A percentile compares a stretch with the other conserved stretches of the same genome.
Conservation (phyloP, 1,140 invertebrate genomes). For the Mycetomoellerius zeteki region DNA sequence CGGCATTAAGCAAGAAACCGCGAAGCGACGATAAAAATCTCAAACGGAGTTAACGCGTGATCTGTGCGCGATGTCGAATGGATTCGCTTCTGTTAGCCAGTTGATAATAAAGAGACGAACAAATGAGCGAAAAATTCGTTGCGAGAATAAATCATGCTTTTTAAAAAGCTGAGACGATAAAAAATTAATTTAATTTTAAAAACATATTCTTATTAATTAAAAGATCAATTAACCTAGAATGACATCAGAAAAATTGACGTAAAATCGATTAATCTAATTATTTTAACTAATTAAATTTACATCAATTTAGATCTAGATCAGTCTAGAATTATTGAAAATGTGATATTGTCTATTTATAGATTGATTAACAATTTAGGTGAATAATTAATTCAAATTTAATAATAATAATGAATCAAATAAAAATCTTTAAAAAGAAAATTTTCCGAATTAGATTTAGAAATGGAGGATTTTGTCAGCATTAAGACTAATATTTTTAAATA, state of each 20-base stretch:
- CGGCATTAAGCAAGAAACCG: constrained; percentile 58
- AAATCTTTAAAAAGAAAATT: not conserved
- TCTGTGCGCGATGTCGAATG: constrained; percentile 51
- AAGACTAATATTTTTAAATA: constrained; percentile 23
- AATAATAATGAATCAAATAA: not conserved
- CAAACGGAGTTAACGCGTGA: constrained; percentile 47
- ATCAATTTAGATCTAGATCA: too few species aligned
- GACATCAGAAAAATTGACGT: not conserved
- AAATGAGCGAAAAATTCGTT: not conserved
- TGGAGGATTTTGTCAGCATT: not conserved
- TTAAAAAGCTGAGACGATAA: not conserved
- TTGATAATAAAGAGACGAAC: constrained; percentile 30
- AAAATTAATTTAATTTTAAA: not conserved
- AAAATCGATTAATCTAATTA: not conserved
- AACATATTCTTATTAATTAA: not conserved
- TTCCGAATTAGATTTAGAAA: not conserved
- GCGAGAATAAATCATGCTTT: not conserved
- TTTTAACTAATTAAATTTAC: not conserved
- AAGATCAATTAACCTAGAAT: not conserved
- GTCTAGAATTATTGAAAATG: not conserved
- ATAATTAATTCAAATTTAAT: constrained; percentile 10
- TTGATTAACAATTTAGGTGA: not conserved
- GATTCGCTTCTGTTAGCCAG: constrained; percentile 55
- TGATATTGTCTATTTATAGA: not conserved
- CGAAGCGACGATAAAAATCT: constrained; percentile 59